phyloP scores from a whole-genome alignment of 1,140 invertebrate species.

The Drosophila micromelanica region DNA sequence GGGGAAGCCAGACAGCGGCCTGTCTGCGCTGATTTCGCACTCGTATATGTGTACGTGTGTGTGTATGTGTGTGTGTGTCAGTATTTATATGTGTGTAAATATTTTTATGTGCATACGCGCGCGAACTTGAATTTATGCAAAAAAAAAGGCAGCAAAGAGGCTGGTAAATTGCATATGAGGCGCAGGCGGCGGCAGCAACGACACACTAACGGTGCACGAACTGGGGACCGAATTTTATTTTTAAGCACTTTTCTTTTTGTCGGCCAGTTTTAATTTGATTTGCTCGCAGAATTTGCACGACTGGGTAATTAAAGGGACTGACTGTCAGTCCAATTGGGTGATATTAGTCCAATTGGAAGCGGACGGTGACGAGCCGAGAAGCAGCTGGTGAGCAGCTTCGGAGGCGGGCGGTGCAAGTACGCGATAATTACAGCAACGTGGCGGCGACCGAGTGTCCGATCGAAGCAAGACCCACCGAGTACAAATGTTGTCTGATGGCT shows the following conservation, averaged over 20 bases:
- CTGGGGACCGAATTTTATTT: slow-evolving; percentile 55
- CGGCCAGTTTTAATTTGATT: slow-evolving; percentile 47
- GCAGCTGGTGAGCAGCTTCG: neutral
- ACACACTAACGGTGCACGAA: slow-evolving; percentile 40
- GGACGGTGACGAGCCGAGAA: slow-evolving; percentile 9
- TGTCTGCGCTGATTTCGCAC: slow-evolving; percentile 39
- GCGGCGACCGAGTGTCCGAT: slow-evolving; percentile 66
- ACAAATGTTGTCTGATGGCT: slow-evolving; percentile 82
- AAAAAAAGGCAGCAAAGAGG: slow-evolving; percentile 20
- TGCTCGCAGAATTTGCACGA: slow-evolving; percentile 10
- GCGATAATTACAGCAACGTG: slow-evolving; percentile 55
- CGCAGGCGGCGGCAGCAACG: neutral
- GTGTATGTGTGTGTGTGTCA: slow-evolving; percentile 9
- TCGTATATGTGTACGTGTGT: slow-evolving; percentile 7
- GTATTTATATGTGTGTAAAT: slow-evolving; percentile 17
- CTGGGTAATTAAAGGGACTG: slow-evolving; percentile 48
- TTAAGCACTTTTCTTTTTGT: slow-evolving; percentile 52
- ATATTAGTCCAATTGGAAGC: slow-evolving; percentile 37
- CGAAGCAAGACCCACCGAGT: slow-evolving; percentile 80
- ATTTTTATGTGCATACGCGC: slow-evolving; percentile 37
- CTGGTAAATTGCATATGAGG: slow-evolving; percentile 36
- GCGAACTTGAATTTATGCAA: slow-evolving; percentile 53
- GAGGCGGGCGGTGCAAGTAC: slow-evolving; percentile 22
- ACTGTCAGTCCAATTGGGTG: slow-evolving; percentile 20
- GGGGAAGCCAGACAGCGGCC: slow-evolving; percentile 44